Base-by-base conservation (phyloP, 2,113 vertebrate species). In the Variabilichromis moorii region DNA sequence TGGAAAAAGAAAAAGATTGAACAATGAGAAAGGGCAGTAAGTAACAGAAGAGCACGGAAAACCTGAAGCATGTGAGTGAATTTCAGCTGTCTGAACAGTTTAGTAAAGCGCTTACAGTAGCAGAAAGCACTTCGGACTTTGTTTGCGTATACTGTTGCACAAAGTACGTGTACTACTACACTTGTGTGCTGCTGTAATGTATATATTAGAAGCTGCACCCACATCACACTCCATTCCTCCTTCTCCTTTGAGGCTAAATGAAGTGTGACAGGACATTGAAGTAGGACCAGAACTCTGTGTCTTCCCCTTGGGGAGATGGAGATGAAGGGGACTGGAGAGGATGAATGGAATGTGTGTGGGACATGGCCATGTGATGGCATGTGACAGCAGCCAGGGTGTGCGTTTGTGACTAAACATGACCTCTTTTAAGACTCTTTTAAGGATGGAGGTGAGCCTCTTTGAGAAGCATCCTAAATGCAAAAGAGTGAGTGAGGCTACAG, bases 261-360 rank as follows among this genome's bases (percentile, higher is more conserved):
- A 90, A 94, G 90, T 91, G 91, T 94, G 92, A 94, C 91, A 92
- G 84, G 80, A 87, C 84, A 90, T 92, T 94, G 93, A 89, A 89
- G 90, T 28, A 45, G 84, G 85, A 88, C 87, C 84, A 93, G 86
- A 89, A 76, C 78, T 24, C 68, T 53, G 54, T 84, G 53, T 86
- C 73, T 59, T 28, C 83, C 76, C 84, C 42, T 13, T 9, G 89
- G 37, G 82, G 81, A 87, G 51, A 50, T 19, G 57, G 54, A 85
- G 84, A 82, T 40, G 33, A 81, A 88, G 80, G 28, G 47, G 40
- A 57, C 26, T 12, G 33, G 54, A 83, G 51, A 88, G 81, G 61
- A 50, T 66, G 83, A 33, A 84, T 35, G 88, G 82, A 86, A 88
- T 76, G 61, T 87, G 42, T 84, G 83, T 17, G 28, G 82, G 24